A percentile compares a stretch with the other conserved stretches of the same genome.
Conservation (phyloP, 2,797 vertebrate species). For the Acridotheres tristis region DNA sequence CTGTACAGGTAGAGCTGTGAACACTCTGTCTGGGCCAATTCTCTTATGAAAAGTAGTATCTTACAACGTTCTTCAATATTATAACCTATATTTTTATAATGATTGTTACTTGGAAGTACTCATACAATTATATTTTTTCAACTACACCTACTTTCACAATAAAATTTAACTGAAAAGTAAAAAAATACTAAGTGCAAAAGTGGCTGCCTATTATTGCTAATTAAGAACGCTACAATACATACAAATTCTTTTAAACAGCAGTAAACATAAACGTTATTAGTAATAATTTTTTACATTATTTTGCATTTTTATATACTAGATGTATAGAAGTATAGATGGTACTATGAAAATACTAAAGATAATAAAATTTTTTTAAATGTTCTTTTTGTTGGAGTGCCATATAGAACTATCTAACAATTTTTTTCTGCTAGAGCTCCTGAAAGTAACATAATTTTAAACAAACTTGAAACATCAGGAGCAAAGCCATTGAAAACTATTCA, state of each 20-base stretch:
- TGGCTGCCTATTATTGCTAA: background rate
- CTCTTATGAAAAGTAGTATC: background rate
- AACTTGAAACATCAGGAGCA: slow-evolving; percentile 15
- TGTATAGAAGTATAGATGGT: background rate
- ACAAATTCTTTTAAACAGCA: background rate
- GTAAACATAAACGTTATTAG: background rate
- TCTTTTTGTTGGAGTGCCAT: background rate
- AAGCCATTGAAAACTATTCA: slow-evolving; percentile 36
- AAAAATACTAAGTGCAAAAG: background rate
- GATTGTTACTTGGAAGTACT: background rate
- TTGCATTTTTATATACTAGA: background rate
- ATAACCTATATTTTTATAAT: background rate
- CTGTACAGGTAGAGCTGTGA: background rate
- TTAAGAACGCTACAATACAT: background rate
- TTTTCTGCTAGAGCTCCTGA: slow-evolving; percentile 4
- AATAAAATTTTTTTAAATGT: background rate
- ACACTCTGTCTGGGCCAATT: background rate
- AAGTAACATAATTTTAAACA: slow-evolving; percentile 34
- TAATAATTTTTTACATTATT: background rate
- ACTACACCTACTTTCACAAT: background rate
- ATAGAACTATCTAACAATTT: background rate
- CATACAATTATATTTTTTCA: background rate
- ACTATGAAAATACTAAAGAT: background rate
- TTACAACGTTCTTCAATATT: background rate
- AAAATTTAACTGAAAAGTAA: background rate